A percentile compares a stretch with the other conserved stretches of the same genome.
These are phyloP conservation scores for Mythimna albipuncta DNA, from an alignment of 2,888 invertebrate genomes.

Conservation along the genomic window DNA sequence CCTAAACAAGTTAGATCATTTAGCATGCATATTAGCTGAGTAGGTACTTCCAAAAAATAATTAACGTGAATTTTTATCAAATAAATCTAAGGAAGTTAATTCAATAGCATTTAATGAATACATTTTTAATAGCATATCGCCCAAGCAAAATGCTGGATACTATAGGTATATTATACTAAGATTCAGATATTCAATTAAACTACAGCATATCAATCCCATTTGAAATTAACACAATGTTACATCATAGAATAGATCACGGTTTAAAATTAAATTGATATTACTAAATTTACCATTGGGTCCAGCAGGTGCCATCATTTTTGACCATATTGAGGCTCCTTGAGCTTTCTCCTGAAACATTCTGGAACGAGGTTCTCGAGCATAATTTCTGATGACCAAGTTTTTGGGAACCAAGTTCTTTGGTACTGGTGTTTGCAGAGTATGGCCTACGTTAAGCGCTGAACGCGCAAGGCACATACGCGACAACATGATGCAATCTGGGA, in stretches of 20 bases:
- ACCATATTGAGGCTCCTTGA: constrained; percentile 89
- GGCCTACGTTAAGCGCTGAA: constrained; percentile 78
- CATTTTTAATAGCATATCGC: not conserved
- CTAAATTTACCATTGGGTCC: constrained; percentile 92
- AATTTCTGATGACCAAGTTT: constrained; percentile 89
- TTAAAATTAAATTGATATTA: not conserved
- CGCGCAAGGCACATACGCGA: constrained; percentile 87
- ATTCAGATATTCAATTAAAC: not conserved
- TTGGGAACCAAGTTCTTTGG: constrained; percentile 85
- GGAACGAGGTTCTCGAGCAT: constrained; percentile 88
- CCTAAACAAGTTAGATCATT: not conserved
- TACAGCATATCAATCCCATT: not conserved
- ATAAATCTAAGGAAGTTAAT: too few relatives aligned
- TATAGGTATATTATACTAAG: too few relatives aligned
- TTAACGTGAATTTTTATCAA: too few relatives aligned
- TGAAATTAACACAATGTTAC: not conserved
- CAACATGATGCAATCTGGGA: constrained; percentile 84
- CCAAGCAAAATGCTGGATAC: too few relatives aligned
- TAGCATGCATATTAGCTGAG: not conserved
- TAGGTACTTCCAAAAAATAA: not conserved
- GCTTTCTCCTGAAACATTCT: constrained; percentile 71
- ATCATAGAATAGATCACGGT: not conserved
- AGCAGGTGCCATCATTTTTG: constrained; percentile 94
- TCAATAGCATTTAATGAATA: too few relatives aligned
- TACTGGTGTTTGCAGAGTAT: constrained; percentile 82